Evolutionary conservation across 2,797 vertebrate genomes (phyloP), one percentile per base, ranked within the genome.

Genomic region (Enteromius unitaeniatus): DNA sequence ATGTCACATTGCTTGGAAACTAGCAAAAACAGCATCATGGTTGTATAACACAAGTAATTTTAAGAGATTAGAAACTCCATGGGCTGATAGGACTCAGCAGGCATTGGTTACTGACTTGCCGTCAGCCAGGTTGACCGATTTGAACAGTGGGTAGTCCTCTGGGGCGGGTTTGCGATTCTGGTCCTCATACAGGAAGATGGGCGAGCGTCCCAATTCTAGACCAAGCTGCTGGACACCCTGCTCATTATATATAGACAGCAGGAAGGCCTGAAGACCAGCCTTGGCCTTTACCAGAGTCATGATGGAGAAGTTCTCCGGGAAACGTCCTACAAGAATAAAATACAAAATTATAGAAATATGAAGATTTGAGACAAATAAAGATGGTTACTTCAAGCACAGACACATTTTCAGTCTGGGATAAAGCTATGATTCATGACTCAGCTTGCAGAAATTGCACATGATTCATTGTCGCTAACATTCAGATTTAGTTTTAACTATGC

Each of bases 281-380:
- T 96, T 95, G 51, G 96, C 94, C 87, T 96, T 96, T 78, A 98
- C 92, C 87, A 95, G 91, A 3, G 96, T 92, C 96, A 98, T 94
- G 92, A 98, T 91, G 82, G 97, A 98, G 92, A 98, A 98, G 88
- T 97, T 96, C 94, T 96, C 96, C 0, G 97, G 97, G 92, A 98
- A 97, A 84, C 92, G 93, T 89, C 96, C 97, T 95, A 37, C 15
- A 14, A 72, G 64, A 3, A 40, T 58, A 21, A 40, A 23, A 23
- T 10, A 58, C 31, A 69, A 5, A 23, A n/a, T 9, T 11, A 45
- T 45, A 0, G 10, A 58, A 23, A 58, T 19, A 74, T 55, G 15
- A 70, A 5, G 60, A 64, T 64, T 45, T 47, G 5, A 78, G 53
- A 45, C n/a, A 62, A 64, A 21, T 13, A 7, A 62, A 9, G 34